Base-by-base conservation (phyloP, 2,113 vertebrate genomes). In the Alces alces region DNA sequence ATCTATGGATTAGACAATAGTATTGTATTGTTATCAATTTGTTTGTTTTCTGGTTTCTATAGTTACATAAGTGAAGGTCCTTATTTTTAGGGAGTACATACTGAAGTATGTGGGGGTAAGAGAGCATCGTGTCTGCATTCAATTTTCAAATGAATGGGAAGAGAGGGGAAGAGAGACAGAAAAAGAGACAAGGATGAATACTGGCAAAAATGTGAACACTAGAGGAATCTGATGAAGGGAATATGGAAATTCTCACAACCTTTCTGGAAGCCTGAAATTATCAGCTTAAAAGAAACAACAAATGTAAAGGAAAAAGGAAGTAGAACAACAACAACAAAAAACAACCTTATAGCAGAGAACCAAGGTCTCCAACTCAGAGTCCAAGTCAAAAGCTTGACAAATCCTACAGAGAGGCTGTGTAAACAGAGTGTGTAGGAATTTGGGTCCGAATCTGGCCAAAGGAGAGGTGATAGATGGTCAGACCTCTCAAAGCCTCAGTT, bases 211-310 rank as follows among this genome's bases (percentile, higher is more conserved):
- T 27, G 4, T 10, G 57, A 64, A 78, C 39, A 91, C 27, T 3
- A n/a, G 13, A 54, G 36, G 45, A n/a, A 4, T 43, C 43, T 23
- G 36, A 64, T 10, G 9, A 86, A 87, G 70, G n/a, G 21, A 54
- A 47, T 33, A 36, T 27, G 33, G 33, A 25, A 80, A 88, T 66
- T 54, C 33, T 52, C 39, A 15, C 11, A n/a, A 30, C n/a, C 66
- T 73, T 76, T 76, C 76, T 36, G 10, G 33, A 58, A 87, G 33
- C n/a, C n/a, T 84, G 61, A 94, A 82, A 95, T 57, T 6, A 23
- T 28, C n/a, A 36, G 83, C 30, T 61, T 39, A 86, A 76, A 91
- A 84, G 50, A 78, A 87, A 64, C 28, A 25, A 61, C n/a, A 82
- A 39, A 23, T n/a, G 39, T 19, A 14, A 73, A 43, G 8, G 6